Base-by-base conservation (phyloP, 2,113 vertebrate genomes). In the Aphelocoma coerulescens region DNA sequence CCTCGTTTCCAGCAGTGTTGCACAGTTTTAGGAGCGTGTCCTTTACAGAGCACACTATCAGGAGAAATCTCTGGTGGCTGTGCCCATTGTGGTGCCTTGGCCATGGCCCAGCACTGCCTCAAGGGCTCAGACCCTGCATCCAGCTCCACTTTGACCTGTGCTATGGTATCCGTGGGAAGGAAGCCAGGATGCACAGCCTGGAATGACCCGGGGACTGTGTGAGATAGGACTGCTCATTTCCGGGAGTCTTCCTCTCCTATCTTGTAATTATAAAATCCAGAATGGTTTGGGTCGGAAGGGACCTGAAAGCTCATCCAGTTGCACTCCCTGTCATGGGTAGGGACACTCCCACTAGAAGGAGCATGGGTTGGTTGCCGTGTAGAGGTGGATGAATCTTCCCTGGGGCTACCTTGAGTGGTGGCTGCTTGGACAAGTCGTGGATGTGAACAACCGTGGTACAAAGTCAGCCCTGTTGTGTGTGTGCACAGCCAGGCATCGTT, bases 361-460 rank as follows among this genome's bases (percentile, higher is more conserved):
- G 16, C 33, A 9, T 3, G 72, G 86, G 43, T 35, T 37, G 28
- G 3, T 39, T 43, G 23, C 16, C 32, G 35, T 23, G 37, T 17
- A 23, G 41, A 39, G 46, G 17, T 22, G 7, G 32, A 54, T 11
- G 2, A 26, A 32, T 11, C 59, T 48, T 52, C 55, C 4, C 10
- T 22, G 26, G 26, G 22, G 16, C 12, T 49, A 1, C n/a, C 24
- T 7, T 16, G 39, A 11, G 43, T 32, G 67, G 6, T 6, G 8
- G 69, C 79, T 83, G 33, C 27, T 49, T 52, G 63, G 33, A 13
- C 10, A 22, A 26, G 46, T 6, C 3, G 1, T 23, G 59, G 23
- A 0, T 63, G 63, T 46, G 72, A 46, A 2, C 33, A 32, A 6
- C 32, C 59, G 2, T 0, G 3, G 41, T 51, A 33, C 7, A 2